Evolutionary conservation across 2,888 invertebrate species (phyloP).

Genomic region (Zeuzera pyrina): DNA sequence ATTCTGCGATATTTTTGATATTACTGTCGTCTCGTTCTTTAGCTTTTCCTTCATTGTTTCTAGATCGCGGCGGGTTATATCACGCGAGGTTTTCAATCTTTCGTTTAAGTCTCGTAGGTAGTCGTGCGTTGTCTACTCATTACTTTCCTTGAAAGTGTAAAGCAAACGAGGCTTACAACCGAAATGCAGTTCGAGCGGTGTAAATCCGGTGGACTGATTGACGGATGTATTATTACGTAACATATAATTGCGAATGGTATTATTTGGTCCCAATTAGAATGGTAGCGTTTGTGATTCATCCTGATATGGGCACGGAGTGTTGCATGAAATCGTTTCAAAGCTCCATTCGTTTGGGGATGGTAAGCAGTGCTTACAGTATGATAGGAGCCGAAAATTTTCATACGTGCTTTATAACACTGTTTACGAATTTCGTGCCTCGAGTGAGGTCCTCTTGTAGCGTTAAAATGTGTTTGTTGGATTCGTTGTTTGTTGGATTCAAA

Average conservation of each 20-base stretch:
- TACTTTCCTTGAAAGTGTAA: neutral
- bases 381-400: conserved; percentile 22
- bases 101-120: neutral
- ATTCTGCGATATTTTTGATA: neutral
- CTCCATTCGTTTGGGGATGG: conserved; percentile 27
- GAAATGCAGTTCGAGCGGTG: conserved; percentile 4
- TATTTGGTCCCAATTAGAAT: neutral
- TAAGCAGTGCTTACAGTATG: conserved; percentile 26
- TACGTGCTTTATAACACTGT: conserved; percentile 24
- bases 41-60: neutral
- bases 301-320: neutral
- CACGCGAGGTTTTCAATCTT: neutral
- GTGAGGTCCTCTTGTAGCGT: conserved; percentile 28
- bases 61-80: neutral
- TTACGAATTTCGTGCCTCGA: conserved; percentile 29
- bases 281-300: neutral
- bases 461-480: conserved; percentile 25
- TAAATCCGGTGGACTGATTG: conserved; percentile 2
- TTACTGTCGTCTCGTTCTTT: neutral
- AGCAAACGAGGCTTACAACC: neutral
- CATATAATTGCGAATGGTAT: conserved; percentile 6
- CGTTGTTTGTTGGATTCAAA: too few relatives aligned
- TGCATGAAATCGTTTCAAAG: conserved; percentile 21
- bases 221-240: conserved; percentile 6
- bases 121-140: neutral